phyloP scores from a whole-genome alignment of 64 coral and sea anemone species.

The Porites australiensis region DNA sequence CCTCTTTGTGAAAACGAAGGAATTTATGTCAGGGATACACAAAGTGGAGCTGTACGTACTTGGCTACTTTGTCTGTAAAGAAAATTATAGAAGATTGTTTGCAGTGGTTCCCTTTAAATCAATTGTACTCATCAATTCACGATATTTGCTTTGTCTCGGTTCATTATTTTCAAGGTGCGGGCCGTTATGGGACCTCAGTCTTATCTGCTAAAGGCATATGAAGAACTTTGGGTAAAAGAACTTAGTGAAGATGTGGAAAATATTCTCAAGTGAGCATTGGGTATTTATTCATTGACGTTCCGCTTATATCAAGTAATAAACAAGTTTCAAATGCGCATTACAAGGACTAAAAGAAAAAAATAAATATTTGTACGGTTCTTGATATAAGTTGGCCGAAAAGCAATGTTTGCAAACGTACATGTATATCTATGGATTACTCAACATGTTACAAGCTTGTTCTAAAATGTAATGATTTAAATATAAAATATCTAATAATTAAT shows the following conservation, averaged over 20 bases:
- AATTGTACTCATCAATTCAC: background rate
- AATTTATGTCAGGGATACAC: slow-evolving; percentile 85
- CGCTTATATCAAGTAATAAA: no score
- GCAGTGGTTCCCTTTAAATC: background rate
- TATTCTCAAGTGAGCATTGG: slow-evolving; percentile 72
- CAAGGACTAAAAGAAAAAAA: no score
- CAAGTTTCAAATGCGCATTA: no score
- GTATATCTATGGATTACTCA: no score
- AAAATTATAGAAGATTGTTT: background rate
- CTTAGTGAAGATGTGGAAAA: slow-evolving; percentile 85
- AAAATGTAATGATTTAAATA: no score
- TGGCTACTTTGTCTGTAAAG: background rate
- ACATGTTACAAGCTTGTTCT: no score
- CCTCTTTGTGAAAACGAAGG: slow-evolving; percentile 93
- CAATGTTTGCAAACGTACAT: no score
- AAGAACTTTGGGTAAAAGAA: slow-evolving; percentile 92
- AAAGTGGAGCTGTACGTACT: slow-evolving; percentile 81
- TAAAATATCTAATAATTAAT: no score
- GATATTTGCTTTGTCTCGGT: background rate
- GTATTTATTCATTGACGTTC: no score
- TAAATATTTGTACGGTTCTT: no score
- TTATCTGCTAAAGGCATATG: slow-evolving; percentile 89
- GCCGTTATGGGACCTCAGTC: slow-evolving; percentile 95
- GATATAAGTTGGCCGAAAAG: no score
- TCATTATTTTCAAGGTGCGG: slow-evolving; percentile 70